Conservation (phyloP, 2,113 vertebrate species). For the Oryzias woworae region DNA sequence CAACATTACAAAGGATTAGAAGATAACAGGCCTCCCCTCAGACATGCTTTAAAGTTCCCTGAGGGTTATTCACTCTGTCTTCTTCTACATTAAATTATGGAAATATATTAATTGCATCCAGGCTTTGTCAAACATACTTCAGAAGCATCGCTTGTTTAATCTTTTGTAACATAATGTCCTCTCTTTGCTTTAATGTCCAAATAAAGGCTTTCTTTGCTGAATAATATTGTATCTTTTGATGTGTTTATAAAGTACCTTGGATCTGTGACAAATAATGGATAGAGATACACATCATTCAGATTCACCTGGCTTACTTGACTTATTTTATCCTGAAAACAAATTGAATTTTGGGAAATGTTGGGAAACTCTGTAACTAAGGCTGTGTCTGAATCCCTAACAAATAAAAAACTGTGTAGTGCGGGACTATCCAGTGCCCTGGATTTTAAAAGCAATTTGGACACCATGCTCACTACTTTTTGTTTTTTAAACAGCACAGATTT, state of each 20-base stretch:
- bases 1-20: conserved; percentile 66
- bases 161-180: conserved; percentile 4
- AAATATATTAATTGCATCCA: conserved; percentile 48
- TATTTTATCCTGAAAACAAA: not conserved
- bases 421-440: too few species aligned
- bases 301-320: too few species aligned
- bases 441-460: too few species aligned
- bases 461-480: too few species aligned
- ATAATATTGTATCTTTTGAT: conserved; percentile 5
- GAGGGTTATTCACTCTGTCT: conserved; percentile 61
- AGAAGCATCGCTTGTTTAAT: conserved; percentile 23
- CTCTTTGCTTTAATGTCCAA: conserved; percentile 20
- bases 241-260: not conserved
- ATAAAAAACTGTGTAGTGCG: too few species aligned
- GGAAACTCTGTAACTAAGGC: too few species aligned
- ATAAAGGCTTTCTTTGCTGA: conserved; percentile 22
- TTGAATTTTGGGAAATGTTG: too few species aligned
- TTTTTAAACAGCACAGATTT: too few species aligned
- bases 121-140: conserved; percentile 10
- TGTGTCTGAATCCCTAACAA: too few species aligned
- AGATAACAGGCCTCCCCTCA: conserved; percentile 51
- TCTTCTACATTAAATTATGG: conserved; percentile 40
- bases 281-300: too few species aligned
- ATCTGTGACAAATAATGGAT: not conserved
- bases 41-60: conserved; percentile 44